Evolutionary conservation across 2,888 invertebrate species (phyloP).

Genomic region (Leucoma salicis): DNA sequence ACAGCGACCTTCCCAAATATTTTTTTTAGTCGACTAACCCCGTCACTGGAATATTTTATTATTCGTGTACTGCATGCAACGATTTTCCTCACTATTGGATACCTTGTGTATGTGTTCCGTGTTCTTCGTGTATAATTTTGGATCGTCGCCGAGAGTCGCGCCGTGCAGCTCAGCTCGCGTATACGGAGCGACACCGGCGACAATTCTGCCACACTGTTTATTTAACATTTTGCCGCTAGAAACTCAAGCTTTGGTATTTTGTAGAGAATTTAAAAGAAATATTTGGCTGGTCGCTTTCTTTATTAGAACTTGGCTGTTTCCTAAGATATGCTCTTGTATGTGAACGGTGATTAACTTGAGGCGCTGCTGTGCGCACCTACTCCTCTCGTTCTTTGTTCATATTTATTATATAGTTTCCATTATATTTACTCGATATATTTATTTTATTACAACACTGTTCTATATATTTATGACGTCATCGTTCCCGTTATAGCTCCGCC

Average conservation of each 20-base stretch:
- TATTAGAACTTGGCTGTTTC: constrained; percentile 70
- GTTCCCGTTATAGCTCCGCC: constrained; percentile 22
- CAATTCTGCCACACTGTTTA: constrained; percentile 51
- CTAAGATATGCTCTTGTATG: constrained; percentile 56
- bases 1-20: constrained; percentile 65
- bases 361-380: constrained; percentile 4
- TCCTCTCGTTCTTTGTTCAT: constrained; percentile 15
- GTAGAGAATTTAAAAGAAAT: constrained; percentile 58
- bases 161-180: constrained; percentile 38
- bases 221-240: constrained; percentile 64
- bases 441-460: constrained; percentile 8
- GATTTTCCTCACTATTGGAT: constrained; percentile 54
- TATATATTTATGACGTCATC: constrained; percentile 14
- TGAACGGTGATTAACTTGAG: constrained; percentile 38
- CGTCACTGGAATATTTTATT: constrained; percentile 42
- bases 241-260: constrained; percentile 61
- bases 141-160: constrained; percentile 35
- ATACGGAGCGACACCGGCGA: constrained; percentile 42
- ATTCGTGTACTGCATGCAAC: constrained; percentile 65
- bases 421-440: background rate
- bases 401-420: background rate
- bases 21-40: constrained; percentile 61
- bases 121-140: constrained; percentile 52
- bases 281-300: constrained; percentile 74
- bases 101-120: constrained; percentile 68